Base-by-base conservation (phyloP, 64 coral and sea anemone species). In the Pocillopora verrucosa region DNA sequence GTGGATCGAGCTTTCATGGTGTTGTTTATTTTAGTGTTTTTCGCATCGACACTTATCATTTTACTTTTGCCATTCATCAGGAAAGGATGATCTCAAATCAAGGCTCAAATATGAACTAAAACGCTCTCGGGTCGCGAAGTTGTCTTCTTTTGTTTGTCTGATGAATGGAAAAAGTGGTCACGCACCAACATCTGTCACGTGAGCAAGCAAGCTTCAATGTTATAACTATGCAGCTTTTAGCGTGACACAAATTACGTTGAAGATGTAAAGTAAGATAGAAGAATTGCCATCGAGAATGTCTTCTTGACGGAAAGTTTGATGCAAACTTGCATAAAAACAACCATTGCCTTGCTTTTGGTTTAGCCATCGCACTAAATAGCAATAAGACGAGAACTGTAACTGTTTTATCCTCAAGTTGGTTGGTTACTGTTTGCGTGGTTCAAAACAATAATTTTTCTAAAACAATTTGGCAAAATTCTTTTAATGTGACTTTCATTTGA, bases 1-100 rank as follows among this genome's bases (percentile, higher is more conserved):
- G 91, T 96, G 11, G 94, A 96, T 58, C 83, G 94, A 86, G 82
- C 87, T 22, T 96, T 96, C 76, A 93, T 96, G 94, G 1, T 90
- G 20, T 9, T 96, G 16, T 96, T 96, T 87, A 61, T 93, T 11
- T 19, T 73, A 16, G 81, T 96, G 20, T 96, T 96, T 87, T 56
- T 85, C 1, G 19, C 93, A 61, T 93, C 94, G 5, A 89, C 94
- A 16, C 26, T 86, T 0, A 16, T 93, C 22, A 96, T 96, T 82
- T 81, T 96, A 11, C 9, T 90, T 73, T 65, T 93, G 15, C 94
- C 94, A 10, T 86, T 72, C 14, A 85, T 72, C 2, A 70, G 68
- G 0, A 72, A 85, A 11, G 6, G 19, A 45, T 36, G n/a, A 6
- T 5, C 16, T 45, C 41, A 45, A 45, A 45, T 45, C 41, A 45